Percentiles rank a stretch among this genome's conserved stretches.
Conservation (phyloP, 2,113 vertebrate species). For the Tenrec ecaudatus region DNA sequence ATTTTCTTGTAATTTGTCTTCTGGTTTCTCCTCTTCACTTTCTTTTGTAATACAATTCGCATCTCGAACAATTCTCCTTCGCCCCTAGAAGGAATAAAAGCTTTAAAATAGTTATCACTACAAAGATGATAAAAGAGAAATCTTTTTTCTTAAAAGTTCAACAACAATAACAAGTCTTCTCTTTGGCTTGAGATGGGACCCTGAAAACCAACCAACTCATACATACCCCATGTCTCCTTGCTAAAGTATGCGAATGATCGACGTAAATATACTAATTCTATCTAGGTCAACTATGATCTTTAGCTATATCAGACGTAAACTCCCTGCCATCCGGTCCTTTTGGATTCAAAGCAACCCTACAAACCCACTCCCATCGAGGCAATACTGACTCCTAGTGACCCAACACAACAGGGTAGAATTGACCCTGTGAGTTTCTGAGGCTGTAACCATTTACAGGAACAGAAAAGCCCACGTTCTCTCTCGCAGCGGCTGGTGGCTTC, state of each 20-base stretch:
- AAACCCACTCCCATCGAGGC: no score
- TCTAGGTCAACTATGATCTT: background rate
- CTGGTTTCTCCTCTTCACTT: conserved; percentile 88
- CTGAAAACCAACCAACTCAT: background rate
- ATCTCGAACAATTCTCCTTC: conserved; percentile 87
- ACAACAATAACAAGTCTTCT: background rate
- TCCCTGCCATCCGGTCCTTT: no score
- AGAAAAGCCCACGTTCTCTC: no score
- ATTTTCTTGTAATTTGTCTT: conserved; percentile 88
- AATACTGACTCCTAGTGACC: no score
- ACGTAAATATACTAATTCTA: conserved; percentile 22
- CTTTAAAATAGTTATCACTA: conserved; percentile 39
- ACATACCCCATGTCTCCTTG: background rate
- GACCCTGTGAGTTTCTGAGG: no score
- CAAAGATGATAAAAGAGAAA: background rate
- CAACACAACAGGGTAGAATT: no score
- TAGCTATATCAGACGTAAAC: no score
- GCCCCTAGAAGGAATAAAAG: conserved; percentile 86
- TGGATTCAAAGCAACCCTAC: no score
- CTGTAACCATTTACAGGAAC: no score
- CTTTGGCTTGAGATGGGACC: background rate
- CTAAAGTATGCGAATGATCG: background rate
- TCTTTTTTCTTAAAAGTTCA: background rate
- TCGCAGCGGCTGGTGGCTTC: no score
- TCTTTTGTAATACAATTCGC: conserved; percentile 88